Base-by-base conservation (phyloP, 2,113 vertebrate species). In the Daphoenositta chrysoptera region DNA sequence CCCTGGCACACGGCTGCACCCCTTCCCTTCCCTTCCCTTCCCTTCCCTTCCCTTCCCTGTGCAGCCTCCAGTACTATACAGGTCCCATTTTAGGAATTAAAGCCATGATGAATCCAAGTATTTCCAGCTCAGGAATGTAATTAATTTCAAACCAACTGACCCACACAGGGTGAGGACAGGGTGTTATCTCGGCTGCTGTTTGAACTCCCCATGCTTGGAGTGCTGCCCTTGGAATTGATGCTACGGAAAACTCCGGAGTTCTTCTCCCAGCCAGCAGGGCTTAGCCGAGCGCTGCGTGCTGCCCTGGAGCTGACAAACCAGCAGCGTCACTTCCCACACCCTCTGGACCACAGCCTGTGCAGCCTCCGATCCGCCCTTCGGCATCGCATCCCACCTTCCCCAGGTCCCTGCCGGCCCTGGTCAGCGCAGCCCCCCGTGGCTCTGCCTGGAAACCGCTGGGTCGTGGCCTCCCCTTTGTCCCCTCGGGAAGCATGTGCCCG, bases 31-130 rank as follows among this genome's bases (percentile, higher is more conserved):
- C 50, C 66, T 50, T 51, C 24, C n/a, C 54, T 28, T 56, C 39
- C 51, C 70, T 11, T 54, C 53, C 54, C 54, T 28, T 16, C 56
- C n/a, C 22, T 24, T 35, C 23, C n/a, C 60, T 18, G 7, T 0
- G 13, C 27, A 9, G 7, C 39, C 35, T 35, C 61, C 0, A 0
- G 6, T 6, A 23, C 57, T 4, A 1, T 1, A 9, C 0, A 1
- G n/a, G 18, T 1, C 1, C 42, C n/a, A 8, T 15, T 44, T 53
- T 7, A 70, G 66, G 63, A 48, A 54, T 31, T 18, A 65, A 83
- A 87, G 54, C 33, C 45, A 15, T 0, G 27, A 56, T 2, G 28
- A 73, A 83, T 17, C 70, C 81, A 61, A 73, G 45, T 18, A 42
- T 42, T 89, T 80, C 33, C 45, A 78, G 42, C 26, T 69, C 30